Conservation (phyloP, 2,888 invertebrate genomes). For the Spisula subtruncata region DNA sequence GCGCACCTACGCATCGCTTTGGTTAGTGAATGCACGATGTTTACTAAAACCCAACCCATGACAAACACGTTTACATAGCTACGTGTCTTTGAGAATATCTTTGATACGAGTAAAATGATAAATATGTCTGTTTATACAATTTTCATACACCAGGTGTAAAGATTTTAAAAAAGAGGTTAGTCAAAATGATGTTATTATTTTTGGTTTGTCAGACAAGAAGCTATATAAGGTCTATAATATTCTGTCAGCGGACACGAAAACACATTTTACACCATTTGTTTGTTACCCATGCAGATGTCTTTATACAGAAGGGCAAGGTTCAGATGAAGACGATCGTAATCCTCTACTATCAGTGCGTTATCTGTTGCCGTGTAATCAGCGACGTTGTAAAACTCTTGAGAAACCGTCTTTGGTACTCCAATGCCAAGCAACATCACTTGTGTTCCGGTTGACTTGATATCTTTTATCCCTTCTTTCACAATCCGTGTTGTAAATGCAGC, state of each 20-base stretch:
- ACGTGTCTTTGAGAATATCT: background rate
- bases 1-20: background rate
- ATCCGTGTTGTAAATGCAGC: conserved; percentile 79
- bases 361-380: conserved; percentile 79
- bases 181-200: background rate
- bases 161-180: background rate
- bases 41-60: background rate
- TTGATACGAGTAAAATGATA: background rate
- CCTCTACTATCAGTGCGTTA: conserved; percentile 76
- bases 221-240: background rate
- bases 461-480: conserved; percentile 78
- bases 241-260: background rate
- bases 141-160: background rate
- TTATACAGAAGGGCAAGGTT: conserved; percentile 71
- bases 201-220: conserved; percentile 15
- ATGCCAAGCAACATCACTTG: conserved; percentile 79
- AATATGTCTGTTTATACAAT: background rate
- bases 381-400: conserved; percentile 79
- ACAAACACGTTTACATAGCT: background rate
- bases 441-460: conserved; percentile 71
- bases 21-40: background rate
- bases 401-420: conserved; percentile 69
- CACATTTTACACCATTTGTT: conserved; percentile 6
- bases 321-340: conserved; percentile 74
- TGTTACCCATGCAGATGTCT: conserved; percentile 55